phyloP scores from a whole-genome alignment of 2,888 invertebrate genomes.

The Oegoconia quadripuncta region DNA sequence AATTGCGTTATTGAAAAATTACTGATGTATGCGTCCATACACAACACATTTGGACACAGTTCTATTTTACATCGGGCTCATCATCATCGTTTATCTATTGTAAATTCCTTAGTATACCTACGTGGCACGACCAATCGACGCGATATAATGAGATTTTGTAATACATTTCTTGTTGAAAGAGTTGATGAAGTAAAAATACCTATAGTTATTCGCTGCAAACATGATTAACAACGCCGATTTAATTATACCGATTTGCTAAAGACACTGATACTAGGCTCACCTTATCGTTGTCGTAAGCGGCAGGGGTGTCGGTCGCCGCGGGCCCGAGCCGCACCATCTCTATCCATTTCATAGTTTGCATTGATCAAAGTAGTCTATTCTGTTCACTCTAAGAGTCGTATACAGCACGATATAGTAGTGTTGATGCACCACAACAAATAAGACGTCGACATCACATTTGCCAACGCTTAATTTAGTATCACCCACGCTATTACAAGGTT shows the following conservation, averaged over 20 bases:
- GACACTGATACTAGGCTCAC: conserved; percentile 43
- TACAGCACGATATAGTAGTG: conserved; percentile 18
- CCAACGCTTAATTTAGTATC: conserved; percentile 60
- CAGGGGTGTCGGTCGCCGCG: conserved; percentile 40
- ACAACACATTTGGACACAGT: not conserved
- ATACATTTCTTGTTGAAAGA: conserved; percentile 3
- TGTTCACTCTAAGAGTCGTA: conserved; percentile 10
- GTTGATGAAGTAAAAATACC: conserved; percentile 5
- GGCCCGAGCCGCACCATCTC: conserved; percentile 70
- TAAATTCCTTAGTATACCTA: too few species aligned
- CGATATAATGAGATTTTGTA: not conserved
- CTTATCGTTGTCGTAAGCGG: conserved; percentile 62
- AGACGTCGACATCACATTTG: conserved; percentile 49
- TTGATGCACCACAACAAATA: conserved; percentile 44
- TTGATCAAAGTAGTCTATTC: conserved; percentile 33
- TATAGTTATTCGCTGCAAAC: not conserved
- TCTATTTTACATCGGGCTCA: too few species aligned
- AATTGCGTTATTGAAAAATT: too few species aligned
- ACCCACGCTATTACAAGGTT: conserved; percentile 64
- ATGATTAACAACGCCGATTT: not conserved
- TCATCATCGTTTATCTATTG: too few species aligned
- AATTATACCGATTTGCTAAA: conserved; percentile 23
- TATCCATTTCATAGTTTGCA: conserved; percentile 73
- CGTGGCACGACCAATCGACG: not conserved
- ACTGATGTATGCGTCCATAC: too few species aligned